Percentiles rank a stretch among this genome's conserved stretches.
Evolutionary conservation across 2,113 vertebrate species (phyloP).

Genomic region (Halcyon senegalensis): DNA sequence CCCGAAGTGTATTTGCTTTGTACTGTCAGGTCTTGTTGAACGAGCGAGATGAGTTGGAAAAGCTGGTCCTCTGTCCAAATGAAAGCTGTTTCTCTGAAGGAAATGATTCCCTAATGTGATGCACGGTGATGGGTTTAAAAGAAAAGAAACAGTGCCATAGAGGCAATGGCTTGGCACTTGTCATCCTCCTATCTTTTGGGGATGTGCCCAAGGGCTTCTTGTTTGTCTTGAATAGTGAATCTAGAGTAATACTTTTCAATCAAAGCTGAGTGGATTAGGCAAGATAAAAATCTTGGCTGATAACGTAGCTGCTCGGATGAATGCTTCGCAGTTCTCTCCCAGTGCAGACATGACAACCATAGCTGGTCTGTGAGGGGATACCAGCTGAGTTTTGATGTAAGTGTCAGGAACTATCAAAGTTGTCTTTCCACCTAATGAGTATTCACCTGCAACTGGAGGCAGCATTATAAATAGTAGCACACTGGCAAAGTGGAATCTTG

Average conservation of each 20-base stretch:
- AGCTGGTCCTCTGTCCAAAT: background rate
- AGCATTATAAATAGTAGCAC: background rate
- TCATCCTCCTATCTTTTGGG: background rate
- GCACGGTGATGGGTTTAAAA: background rate
- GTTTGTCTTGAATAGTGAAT: background rate
- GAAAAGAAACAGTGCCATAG: background rate
- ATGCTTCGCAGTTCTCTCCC: background rate
- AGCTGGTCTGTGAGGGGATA: background rate
- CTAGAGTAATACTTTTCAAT: background rate
- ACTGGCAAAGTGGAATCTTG: background rate
- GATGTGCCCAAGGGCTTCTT: background rate
- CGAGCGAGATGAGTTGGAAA: background rate
- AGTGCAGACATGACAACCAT: background rate
- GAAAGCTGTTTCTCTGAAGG: background rate
- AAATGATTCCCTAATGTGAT: background rate
- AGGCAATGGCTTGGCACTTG: background rate
- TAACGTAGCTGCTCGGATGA: background rate
- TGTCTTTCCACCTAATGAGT: slow-evolving; percentile 1
- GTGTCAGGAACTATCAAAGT: background rate
- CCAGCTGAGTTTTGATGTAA: background rate
- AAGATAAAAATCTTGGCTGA: background rate
- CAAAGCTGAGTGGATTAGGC: slow-evolving; percentile 31
- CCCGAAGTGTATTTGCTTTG: background rate
- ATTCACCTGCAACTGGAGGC: slow-evolving; percentile 21
- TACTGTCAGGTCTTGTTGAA: background rate